Percentiles rank a stretch among this genome's conserved stretches.
These are phyloP conservation scores for Xiphophorus birchmanni DNA, from an alignment of 2,797 vertebrate genomes.

Conservation along the genomic window DNA sequence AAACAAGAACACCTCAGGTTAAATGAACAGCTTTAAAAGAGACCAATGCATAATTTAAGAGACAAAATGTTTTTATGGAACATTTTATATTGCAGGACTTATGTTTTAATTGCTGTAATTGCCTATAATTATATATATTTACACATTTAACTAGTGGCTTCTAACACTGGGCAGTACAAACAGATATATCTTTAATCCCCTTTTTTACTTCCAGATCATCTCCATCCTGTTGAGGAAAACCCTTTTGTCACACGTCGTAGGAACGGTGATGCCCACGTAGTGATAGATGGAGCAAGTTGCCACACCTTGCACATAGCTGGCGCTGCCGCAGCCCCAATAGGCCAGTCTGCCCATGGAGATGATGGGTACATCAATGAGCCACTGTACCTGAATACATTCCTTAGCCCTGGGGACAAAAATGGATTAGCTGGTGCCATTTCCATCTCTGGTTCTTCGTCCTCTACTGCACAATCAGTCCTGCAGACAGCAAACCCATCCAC, in stretches of 20 bases:
- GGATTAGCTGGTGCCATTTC: slow-evolving; percentile 81
- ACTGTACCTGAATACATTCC: slow-evolving; percentile 95
- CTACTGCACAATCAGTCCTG: slow-evolving; percentile 73
- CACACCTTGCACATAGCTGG: slow-evolving; percentile 81
- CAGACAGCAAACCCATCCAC: slow-evolving; percentile 72
- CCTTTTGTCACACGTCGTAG: slow-evolving; percentile 93
- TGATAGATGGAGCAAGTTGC: slow-evolving; percentile 89
- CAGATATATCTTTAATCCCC: neutral
- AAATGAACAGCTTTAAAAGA: neutral
- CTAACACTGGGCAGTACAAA: neutral
- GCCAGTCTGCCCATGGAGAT: slow-evolving; percentile 82
- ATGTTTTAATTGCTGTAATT: neutral
- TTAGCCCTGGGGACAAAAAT: slow-evolving; percentile 86
- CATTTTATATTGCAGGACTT: neutral
- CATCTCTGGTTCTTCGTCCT: slow-evolving; percentile 61
- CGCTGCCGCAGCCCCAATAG: slow-evolving; percentile 73
- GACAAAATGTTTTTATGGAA: neutral
- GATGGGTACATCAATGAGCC: slow-evolving; percentile 96
- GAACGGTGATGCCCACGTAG: slow-evolving; percentile 90
- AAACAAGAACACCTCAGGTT: slow-evolving; percentile 92
- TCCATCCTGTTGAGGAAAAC: slow-evolving; percentile 96
- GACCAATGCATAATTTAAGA: neutral
- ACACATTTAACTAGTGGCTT: neutral
- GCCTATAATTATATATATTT: neutral
- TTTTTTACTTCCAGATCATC: slow-evolving; percentile 83